phyloP scores from a whole-genome alignment of 2,888 invertebrate species.

The Conchocele bisecta region DNA sequence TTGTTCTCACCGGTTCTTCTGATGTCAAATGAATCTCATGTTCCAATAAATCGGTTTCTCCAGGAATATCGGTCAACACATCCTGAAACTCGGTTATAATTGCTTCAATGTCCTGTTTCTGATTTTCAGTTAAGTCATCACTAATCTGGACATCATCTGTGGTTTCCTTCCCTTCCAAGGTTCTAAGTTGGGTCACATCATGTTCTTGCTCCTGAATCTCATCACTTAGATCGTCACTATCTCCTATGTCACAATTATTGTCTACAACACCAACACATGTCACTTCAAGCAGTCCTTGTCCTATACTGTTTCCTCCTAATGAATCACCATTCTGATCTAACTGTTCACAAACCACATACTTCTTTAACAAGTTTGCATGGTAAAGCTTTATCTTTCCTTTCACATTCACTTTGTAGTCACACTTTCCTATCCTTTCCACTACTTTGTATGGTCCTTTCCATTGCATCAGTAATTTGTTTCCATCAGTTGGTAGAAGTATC shows the following conservation, averaged over 20 bases:
- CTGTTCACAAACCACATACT: conserved; percentile 19
- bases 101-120: conserved; percentile 11
- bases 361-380: conserved; percentile 49
- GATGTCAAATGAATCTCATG: neutral
- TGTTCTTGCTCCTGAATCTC: too few relatives aligned
- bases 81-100: conserved; percentile 5
- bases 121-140: neutral
- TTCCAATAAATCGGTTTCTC: neutral
- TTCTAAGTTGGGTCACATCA: too few relatives aligned
- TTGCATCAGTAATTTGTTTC: conserved; percentile 53
- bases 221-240: too few relatives aligned
- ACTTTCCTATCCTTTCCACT: neutral
- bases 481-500: conserved; percentile 57
- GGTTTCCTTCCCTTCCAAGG: neutral
- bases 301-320: too few relatives aligned
- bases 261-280: neutral
- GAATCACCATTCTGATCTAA: too few relatives aligned
- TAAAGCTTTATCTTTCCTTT: conserved; percentile 18
- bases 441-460: conserved; percentile 46
- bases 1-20: neutral
- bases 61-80: conserved; percentile 26
- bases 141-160: conserved; percentile 5
- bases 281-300: neutral
- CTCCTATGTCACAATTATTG: too few relatives aligned
- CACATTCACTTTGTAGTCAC: conserved; percentile 40